Percentiles rank a stretch among this genome's conserved stretches.
Conservation (phyloP, 37 sponge, comb jelly and placozoan genomes). For the Oscarella lobularis region DNA sequence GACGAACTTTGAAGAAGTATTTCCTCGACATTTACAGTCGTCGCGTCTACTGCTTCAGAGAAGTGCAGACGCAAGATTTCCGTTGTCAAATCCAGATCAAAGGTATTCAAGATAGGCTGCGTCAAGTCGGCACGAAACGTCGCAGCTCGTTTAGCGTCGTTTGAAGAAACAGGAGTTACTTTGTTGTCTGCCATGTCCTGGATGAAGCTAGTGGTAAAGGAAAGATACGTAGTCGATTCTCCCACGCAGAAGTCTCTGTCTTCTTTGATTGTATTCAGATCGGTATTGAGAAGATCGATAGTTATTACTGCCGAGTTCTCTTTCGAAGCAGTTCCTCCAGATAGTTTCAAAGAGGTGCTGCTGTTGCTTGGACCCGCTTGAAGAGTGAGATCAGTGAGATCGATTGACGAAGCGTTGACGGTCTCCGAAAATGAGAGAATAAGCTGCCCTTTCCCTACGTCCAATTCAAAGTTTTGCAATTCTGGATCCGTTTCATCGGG, state of each 20-base stretch:
- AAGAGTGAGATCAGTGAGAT: background rate
- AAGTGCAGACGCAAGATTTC: background rate
- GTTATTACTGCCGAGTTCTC: background rate
- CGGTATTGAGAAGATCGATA: background rate
- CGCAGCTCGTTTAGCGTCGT: background rate
- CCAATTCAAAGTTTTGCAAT: background rate
- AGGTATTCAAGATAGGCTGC: background rate
- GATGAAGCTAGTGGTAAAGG: background rate
- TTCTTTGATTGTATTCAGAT: background rate
- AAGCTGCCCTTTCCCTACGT: background rate
- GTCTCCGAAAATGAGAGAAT: background rate
- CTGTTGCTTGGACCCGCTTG: background rate
- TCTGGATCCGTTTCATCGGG: background rate
- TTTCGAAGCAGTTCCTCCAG: background rate
- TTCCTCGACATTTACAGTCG: background rate
- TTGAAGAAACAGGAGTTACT: background rate
- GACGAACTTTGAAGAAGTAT: background rate
- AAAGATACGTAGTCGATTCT: background rate
- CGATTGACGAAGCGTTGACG: background rate
- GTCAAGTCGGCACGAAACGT: background rate
- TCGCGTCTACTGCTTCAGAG: background rate
- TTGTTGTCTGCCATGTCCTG: conserved; percentile 3
- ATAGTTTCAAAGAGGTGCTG: background rate
- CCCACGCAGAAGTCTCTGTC: background rate
- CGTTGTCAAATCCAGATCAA: background rate